Base-by-base conservation (phyloP, 2,113 vertebrate genomes). In the Psilopogon haemacephalus region DNA sequence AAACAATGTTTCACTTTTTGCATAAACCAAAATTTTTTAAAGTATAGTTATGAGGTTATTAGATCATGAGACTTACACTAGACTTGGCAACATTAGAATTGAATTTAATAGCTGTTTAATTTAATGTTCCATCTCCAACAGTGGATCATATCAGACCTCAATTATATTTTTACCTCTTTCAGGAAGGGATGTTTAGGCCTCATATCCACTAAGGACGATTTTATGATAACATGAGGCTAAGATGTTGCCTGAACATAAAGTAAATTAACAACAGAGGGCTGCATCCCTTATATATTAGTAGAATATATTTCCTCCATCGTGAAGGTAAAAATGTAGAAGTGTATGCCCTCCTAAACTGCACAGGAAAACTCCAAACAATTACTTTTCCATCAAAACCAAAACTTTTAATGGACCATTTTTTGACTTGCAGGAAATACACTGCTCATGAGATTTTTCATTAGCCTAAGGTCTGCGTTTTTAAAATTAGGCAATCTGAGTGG, bases 131-230 rank as follows among this genome's bases (percentile, higher is more conserved):
- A 38, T 92, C 67, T 77, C 38, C 0, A 0, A 60, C 37, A 60
- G 42, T 27, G 73, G 32, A 67, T 70, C 24, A 35, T 81, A 68
- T 86, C 28, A 81, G 56, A 77, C 27, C 79, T 79, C 69, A 75
- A 84, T 92, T 81, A 71, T 9, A 86, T 74, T 90, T 92, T 88
- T 88, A 88, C 55, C 40, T 90, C 33, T 88, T 92, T 92, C 52
- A 88, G 52, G 46, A 90, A 64, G 18, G 59, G 19, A 16, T 72
- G 4, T 69, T 79, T 83, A 90, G 59, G 59, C 54, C 11, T 88
- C 26, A 68, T 74, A 63, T 84, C 55, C 32, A 77, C 33, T 74
- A 67, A 71, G 27, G 33, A 68, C 2, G 75, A 69, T 75, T 78
- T 89, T 86, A 60, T 0, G 4, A 62, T 48, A 78, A 64, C 32